phyloP scores from a whole-genome alignment of 1,140 invertebrate species.

The Drosophila tsacasi region DNA sequence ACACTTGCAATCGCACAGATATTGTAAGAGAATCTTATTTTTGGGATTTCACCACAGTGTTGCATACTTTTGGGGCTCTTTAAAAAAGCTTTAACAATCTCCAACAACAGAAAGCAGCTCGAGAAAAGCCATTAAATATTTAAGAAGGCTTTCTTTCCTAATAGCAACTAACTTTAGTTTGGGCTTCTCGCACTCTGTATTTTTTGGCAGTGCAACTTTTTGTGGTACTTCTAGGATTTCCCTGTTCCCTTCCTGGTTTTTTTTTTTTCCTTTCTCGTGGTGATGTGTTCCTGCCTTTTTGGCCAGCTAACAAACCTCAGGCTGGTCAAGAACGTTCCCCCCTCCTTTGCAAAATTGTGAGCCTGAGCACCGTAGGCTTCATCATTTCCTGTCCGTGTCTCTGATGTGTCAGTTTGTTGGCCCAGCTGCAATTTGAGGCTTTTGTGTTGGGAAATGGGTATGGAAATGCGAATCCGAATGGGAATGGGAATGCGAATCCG shows the following conservation, averaged over 20 bases:
- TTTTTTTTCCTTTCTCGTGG: not conserved
- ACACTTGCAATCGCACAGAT: constrained; percentile 14
- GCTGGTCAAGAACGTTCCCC: constrained; percentile 9
- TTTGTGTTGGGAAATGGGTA: constrained; percentile 63
- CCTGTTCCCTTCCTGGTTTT: not conserved
- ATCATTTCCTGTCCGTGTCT: constrained; percentile 27
- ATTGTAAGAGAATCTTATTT: not conserved
- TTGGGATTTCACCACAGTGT: not conserved
- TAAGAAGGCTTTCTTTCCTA: not conserved
- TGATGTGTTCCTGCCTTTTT: constrained; percentile 21
- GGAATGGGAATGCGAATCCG: not conserved
- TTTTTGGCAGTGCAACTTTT: constrained; percentile 2
- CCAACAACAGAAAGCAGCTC: not conserved
- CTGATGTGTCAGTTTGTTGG: constrained; percentile 53
- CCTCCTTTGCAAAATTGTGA: not conserved
- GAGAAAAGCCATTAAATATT: not conserved
- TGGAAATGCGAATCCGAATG: not conserved
- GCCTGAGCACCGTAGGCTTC: constrained; percentile 11
- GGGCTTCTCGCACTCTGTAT: not conserved
- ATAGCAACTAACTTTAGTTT: not conserved
- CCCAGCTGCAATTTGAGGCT: constrained; percentile 76
- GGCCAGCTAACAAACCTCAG: constrained; percentile 30
- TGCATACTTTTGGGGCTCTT: not conserved
- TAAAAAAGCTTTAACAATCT: not conserved
- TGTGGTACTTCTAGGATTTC: not conserved